Base-by-base conservation (phyloP, 2,797 vertebrate species). In the Peromyscus melanophrys region DNA sequence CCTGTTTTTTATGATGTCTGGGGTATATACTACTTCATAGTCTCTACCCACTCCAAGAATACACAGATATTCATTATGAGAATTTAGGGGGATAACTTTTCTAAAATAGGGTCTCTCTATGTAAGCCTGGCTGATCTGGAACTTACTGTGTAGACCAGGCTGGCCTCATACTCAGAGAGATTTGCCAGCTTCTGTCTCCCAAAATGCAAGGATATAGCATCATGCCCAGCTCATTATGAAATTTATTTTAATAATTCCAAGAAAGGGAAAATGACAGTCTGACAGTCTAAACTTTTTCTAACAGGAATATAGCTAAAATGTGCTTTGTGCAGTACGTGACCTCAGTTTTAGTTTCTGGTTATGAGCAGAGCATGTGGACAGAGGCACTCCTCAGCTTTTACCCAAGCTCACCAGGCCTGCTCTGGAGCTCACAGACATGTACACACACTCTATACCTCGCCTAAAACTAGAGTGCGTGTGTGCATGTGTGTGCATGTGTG, bases 341-440 rank as follows among this genome's bases (percentile, higher is more conserved):
- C 43, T 82, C 65, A 80, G 57, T 49, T 17, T 81, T 2, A 1
- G 59, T 27, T 34, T 37, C 77, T 27, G 52, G 17, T 25, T 78
- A 6, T 2, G 9, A 46, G 40, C 87, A 11, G 0, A 8, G 31
- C 21, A 76, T 25, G 31, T 2, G 5, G 34, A n/a, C 29, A 16
- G 37, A n/a, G 14, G n/a, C 1, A 2, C 2, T 14, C 19, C 27
- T 57, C 21, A 83, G 69, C 34, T 40, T 0, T 0, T 1, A 14
- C 0, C 0, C 7, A 69, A 67, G 4, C 29, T 14, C 49, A 27
- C 40, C 80, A 87, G 49, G 6, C 37, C 37, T 37, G 27, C 46
- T 43, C 37, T 9, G 27, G 83, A n/a, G 40, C 2, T 19, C 71
- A 57, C 81, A 49, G 29, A 85, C 23, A 27, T 11, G 11, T 29